Evolutionary conservation across 2,797 vertebrate species (phyloP).

Genomic region (Heterohyrax brucei): DNA sequence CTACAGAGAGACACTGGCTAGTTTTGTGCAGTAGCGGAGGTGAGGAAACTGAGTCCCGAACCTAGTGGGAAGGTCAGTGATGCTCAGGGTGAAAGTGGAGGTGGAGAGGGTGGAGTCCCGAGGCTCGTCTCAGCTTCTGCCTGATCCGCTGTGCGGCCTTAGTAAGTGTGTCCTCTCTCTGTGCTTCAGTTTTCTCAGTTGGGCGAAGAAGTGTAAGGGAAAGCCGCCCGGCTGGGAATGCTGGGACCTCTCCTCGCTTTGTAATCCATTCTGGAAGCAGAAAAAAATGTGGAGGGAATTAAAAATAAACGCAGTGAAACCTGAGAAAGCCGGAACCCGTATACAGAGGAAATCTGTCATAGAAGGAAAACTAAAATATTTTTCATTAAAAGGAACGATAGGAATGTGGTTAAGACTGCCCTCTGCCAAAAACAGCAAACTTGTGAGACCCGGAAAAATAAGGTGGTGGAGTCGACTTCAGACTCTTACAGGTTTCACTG

Average conservation of each 20-base stretch:
- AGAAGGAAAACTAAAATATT: background rate
- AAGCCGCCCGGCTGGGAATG: background rate
- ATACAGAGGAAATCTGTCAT: background rate
- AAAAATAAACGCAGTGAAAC: background rate
- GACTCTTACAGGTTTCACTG: background rate
- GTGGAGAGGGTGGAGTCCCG: background rate
- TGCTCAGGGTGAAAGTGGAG: slow-evolving; percentile 27
- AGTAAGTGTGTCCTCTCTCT: slow-evolving; percentile 40
- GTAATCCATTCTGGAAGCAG: background rate
- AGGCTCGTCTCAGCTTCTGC: background rate
- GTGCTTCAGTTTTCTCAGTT: slow-evolving; percentile 13
- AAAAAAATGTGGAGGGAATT: background rate
- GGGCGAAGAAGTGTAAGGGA: background rate
- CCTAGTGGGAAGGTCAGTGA: background rate
- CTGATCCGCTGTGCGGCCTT: background rate
- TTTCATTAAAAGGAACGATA: background rate
- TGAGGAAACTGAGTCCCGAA: slow-evolving; percentile 73
- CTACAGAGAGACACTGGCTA: background rate
- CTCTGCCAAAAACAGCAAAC: background rate
- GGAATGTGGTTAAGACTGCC: background rate
- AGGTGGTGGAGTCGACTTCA: background rate
- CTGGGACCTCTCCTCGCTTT: background rate
- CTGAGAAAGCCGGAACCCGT: background rate
- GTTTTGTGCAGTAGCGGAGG: background rate
- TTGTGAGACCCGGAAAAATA: background rate